Conservation (phyloP, 2,113 vertebrate species). For the Saguinus midas region DNA sequence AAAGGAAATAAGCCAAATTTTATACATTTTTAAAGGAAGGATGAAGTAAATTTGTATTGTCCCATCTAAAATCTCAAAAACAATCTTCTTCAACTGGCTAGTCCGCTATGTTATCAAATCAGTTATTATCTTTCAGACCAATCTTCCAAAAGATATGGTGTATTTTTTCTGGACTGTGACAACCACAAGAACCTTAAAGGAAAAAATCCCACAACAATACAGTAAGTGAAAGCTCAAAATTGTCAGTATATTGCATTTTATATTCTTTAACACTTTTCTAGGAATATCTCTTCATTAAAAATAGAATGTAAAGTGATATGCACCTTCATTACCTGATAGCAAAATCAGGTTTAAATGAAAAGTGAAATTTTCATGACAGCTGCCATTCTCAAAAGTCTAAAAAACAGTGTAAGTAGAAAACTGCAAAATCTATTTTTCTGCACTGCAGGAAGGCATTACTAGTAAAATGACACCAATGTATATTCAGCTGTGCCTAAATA, state of each 20-base stretch:
- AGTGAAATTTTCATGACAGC: not conserved
- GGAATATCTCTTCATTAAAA: conserved; percentile 34
- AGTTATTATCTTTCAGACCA: not conserved
- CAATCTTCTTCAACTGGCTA: not conserved
- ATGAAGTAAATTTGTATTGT: not conserved
- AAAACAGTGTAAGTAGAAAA: conserved; percentile 26
- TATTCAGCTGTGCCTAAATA: not conserved
- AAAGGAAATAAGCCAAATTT: conserved; percentile 25
- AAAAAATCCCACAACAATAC: not conserved
- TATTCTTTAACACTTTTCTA: conserved; percentile 1
- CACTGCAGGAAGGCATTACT: not conserved
- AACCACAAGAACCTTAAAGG: conserved; percentile 1
- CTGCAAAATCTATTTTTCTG: not conserved
- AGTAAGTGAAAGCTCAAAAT: not conserved
- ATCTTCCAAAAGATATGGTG: not conserved
- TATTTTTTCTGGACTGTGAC: conserved; percentile 30
- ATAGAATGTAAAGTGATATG: not conserved
- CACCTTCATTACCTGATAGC: conserved; percentile 29
- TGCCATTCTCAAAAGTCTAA: not conserved
- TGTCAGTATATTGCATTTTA: not conserved
- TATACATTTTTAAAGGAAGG: not conserved
- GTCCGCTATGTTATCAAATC: not conserved
- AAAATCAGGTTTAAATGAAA: not conserved
- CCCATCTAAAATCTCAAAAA: conserved; percentile 13
- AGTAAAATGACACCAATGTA: conserved; percentile 2